These are phyloP conservation scores for Umimayanthus kanabou DNA, from an alignment of 92 coral and sea anemone genomes.

Conservation along the genomic window DNA sequence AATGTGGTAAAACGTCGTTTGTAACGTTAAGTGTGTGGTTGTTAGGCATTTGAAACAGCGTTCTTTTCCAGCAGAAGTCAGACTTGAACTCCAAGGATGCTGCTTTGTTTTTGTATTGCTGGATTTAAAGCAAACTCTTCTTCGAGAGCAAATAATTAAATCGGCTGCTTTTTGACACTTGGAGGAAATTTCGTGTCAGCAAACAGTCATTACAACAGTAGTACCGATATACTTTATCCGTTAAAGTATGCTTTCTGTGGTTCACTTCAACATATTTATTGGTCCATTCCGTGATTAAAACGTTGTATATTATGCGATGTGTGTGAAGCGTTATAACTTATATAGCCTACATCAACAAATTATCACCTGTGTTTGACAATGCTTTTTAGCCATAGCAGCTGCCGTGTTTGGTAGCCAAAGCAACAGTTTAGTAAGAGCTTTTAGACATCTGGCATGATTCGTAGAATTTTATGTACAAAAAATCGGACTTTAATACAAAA, in stretches of 20 bases:
- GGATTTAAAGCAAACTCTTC: background rate
- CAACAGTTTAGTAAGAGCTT: background rate
- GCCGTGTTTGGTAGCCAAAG: background rate
- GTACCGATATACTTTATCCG: background rate
- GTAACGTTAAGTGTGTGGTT: background rate
- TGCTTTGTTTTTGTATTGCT: background rate
- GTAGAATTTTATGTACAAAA: too few species aligned
- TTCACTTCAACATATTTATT: background rate
- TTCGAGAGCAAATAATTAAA: background rate
- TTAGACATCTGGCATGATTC: too few species aligned
- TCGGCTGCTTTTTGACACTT: background rate
- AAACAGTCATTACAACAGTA: background rate
- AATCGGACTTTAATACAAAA: too few species aligned
- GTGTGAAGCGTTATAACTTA: background rate
- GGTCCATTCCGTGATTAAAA: background rate
- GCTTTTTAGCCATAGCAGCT: background rate
- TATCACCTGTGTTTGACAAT: background rate
- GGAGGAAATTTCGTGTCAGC: background rate
- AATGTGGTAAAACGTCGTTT: background rate
- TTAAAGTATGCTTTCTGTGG: background rate
- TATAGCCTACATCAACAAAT: background rate
- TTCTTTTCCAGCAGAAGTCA: background rate
- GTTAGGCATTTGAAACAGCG: background rate
- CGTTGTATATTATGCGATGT: background rate
- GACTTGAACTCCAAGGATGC: background rate